A percentile compares a stretch with the other conserved stretches of the same genome.
Evolutionary conservation across 2,113 vertebrate species (phyloP).

Genomic region (Otus sunia): DNA sequence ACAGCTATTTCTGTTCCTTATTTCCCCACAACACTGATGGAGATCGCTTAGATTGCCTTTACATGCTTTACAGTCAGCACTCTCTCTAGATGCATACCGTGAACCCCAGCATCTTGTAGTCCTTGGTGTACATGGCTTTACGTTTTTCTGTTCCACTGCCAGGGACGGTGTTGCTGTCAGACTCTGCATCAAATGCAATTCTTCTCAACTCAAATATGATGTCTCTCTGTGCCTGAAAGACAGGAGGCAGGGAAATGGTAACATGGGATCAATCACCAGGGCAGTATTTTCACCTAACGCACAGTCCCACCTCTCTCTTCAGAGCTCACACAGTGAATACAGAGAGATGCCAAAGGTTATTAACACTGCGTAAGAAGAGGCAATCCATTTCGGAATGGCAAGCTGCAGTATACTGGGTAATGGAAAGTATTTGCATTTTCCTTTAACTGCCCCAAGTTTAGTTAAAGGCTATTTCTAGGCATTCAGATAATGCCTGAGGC

Average conservation of each 20-base stretch:
- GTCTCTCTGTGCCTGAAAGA: constrained; percentile 89
- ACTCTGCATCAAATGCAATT: constrained; percentile 95
- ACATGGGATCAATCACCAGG: neutral
- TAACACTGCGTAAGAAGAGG: neutral
- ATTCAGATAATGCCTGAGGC: neutral
- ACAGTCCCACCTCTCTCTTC: neutral
- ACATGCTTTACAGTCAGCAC: neutral
- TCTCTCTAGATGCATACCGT: constrained; percentile 78
- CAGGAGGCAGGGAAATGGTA: neutral
- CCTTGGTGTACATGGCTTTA: constrained; percentile 95
- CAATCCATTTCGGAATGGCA: neutral
- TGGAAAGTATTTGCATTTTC: neutral
- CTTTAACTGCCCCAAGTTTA: neutral
- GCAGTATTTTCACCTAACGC: neutral
- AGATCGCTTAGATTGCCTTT: neutral
- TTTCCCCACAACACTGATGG: neutral
- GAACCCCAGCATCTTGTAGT: constrained; percentile 98
- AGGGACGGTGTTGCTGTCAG: constrained; percentile 77
- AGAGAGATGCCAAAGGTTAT: neutral
- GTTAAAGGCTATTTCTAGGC: neutral
- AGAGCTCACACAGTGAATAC: neutral
- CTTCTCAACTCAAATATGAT: constrained; percentile 94
- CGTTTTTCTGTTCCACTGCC: constrained; percentile 89
- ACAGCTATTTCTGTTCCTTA: neutral
- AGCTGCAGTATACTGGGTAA: neutral